Percentiles rank a stretch among this genome's conserved stretches.
phyloP scores from a whole-genome alignment of 1,140 invertebrate genomes.

The Heliconius congener region DNA sequence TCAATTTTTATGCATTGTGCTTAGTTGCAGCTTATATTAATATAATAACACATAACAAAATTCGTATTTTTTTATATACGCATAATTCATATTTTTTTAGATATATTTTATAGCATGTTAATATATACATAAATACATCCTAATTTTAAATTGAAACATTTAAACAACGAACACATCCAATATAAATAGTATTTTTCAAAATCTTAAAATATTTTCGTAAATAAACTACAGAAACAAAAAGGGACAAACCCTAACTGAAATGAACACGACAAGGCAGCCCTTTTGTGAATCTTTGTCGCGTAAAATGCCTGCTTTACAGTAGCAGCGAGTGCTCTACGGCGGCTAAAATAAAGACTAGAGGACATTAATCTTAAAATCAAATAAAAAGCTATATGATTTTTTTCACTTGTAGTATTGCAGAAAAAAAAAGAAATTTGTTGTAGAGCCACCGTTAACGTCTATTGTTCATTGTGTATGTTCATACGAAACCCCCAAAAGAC shows the following conservation, averaged over 20 bases:
- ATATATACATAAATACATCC: background rate
- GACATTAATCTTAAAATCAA: slow-evolving; percentile 23
- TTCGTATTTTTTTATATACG: no score
- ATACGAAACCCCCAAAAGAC: slow-evolving; percentile 25
- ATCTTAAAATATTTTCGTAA: slow-evolving; percentile 16
- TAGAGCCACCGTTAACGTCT: background rate
- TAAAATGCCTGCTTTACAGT: slow-evolving; percentile 33
- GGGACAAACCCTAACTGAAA: slow-evolving; percentile 38
- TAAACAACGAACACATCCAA: background rate
- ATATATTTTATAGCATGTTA: no score
- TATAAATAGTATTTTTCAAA: background rate
- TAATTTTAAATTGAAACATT: background rate
- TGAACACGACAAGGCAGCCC: slow-evolving; percentile 36
- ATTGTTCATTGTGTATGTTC: slow-evolving; percentile 23
- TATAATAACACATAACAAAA: no score
- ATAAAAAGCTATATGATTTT: slow-evolving; percentile 8
- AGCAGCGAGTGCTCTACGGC: slow-evolving; percentile 16
- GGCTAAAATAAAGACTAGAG: slow-evolving; percentile 30
- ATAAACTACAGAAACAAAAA: slow-evolving; percentile 28
- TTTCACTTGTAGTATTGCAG: background rate
- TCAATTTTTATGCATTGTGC: no score
- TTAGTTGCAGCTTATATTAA: no score
- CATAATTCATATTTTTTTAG: no score
- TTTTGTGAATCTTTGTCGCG: slow-evolving; percentile 38
- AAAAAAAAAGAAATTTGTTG: slow-evolving; percentile 1